Conservation (phyloP, 2,113 vertebrate genomes). For the Tachysurus vachellii region DNA sequence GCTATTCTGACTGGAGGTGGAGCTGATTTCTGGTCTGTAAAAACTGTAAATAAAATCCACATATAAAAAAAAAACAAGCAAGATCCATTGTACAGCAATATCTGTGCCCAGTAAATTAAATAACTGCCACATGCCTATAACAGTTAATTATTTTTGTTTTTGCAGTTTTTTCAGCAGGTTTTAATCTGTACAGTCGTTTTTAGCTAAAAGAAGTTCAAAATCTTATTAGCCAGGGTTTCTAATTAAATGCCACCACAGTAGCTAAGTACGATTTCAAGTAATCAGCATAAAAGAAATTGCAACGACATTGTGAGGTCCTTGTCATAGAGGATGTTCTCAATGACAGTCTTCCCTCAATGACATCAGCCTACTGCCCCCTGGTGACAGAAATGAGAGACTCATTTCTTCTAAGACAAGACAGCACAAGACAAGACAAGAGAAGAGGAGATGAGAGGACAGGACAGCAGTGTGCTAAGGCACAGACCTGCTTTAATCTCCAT, state of each 20-base stretch:
- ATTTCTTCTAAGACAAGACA: neutral
- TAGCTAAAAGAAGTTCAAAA: neutral
- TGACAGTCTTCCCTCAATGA: slow-evolving; percentile 58
- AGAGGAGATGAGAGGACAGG: neutral
- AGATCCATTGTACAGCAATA: neutral
- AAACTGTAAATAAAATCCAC: neutral
- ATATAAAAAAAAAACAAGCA: neutral
- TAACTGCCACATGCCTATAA: neutral
- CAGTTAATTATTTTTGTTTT: neutral
- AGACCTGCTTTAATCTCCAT: slow-evolving; percentile 8
- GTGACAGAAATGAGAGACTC: slow-evolving; percentile 35
- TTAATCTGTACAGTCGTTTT: neutral
- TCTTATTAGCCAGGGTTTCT: neutral
- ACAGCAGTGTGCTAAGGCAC: neutral
- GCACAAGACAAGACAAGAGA: no score
- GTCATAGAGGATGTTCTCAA: slow-evolving; percentile 66
- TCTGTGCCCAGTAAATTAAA: neutral
- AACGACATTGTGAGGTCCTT: slow-evolving; percentile 63
- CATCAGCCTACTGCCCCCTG: slow-evolving; percentile 55
- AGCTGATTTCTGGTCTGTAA: neutral
- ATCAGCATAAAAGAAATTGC: slow-evolving; percentile 52
- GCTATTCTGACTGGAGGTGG: neutral
- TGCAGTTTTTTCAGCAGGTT: neutral
- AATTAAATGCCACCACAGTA: neutral
- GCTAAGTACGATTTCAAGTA: neutral